Percentiles rank a stretch among this genome's conserved stretches.
These are phyloP conservation scores for Centruroides sculpturatus DNA, from an alignment of 1,140 invertebrate species.

Conservation along the genomic window DNA sequence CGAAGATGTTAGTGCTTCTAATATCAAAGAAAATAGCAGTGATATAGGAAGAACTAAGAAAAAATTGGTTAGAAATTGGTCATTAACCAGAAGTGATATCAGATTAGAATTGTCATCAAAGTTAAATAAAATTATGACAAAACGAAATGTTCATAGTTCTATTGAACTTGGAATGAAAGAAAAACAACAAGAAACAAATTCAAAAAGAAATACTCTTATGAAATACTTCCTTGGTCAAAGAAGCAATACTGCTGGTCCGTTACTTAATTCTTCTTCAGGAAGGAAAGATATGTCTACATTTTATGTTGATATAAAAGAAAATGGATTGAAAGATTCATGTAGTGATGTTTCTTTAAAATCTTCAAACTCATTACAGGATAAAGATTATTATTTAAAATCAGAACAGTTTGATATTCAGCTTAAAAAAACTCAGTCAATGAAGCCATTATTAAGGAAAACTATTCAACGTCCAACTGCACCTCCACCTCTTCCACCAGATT, in stretches of 20 bases:
- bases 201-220: conserved; percentile 12
- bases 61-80: conserved; percentile 19
- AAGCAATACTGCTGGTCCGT: conserved; percentile 11
- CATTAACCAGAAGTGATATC: conserved; percentile 22
- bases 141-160: conserved; percentile 17
- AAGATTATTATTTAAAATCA: too few species aligned
- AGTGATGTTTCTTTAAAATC: too few species aligned
- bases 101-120: conserved; percentile 18
- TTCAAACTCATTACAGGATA: too few species aligned
- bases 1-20: not conserved
- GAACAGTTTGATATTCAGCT: too few species aligned
- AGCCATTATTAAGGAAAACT: not conserved
- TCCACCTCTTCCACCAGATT: conserved; percentile 15
- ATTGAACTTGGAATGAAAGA: conserved; percentile 15
- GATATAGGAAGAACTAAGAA: conserved; percentile 1
- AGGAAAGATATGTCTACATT: conserved; percentile 18
- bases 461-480: conserved; percentile 19
- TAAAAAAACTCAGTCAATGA: too few species aligned
- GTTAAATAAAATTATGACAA: conserved; percentile 22
- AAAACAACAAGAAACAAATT: conserved; percentile 13
- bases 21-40: not conserved
- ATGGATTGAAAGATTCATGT: too few species aligned
- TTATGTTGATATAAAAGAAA: conserved; percentile 2
- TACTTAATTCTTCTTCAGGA: conserved; percentile 14
- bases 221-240: conserved; percentile 9